Evolutionary conservation across 2,113 vertebrate species (phyloP), one percentile per base, ranked within the genome.

Genomic region (Amia ocellicauda): DNA sequence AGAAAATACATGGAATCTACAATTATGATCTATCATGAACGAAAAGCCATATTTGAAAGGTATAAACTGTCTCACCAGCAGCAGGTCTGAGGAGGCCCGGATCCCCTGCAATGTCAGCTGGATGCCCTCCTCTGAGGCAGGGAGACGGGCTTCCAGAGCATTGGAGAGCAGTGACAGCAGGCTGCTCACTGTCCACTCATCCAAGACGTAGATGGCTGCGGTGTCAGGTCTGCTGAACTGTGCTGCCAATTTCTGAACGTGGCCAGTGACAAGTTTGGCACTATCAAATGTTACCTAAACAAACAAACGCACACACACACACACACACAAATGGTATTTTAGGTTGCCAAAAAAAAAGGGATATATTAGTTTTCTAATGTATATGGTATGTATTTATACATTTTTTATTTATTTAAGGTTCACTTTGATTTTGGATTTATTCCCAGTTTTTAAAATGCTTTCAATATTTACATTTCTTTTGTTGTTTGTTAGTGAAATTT

Each of bases 1-100:
- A n/a, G n/a, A n/a, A n/a, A 36, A 11, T 36, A 11, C 11, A 1
- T 7, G 31, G 5, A 36, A 36, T n/a, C 31, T 36, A 36, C 11
- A 7, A 36, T 2, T 36, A 36, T 36, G 31, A 36, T 7, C 11
- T 36, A 36, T 36, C 31, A 36, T 11, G 31, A 36, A 36, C 31
- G 5, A 7, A 11, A 36, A 36, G 31, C 11, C 31, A 11, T n/a
- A 36, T 11, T 7, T 5, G 11, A 5, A 36, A 36, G 31, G 5
- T 5, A 19, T 29, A 28, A 22, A 41, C 11, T 10, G 22, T 71
- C 88, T 82, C 74, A 93, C 93, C 79, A 90, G 70, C 58, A 89
- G 64, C n/a, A 86, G 40, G 4, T 86, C 71, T 17, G 82, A 73
- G 3, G 87, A 76, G 16, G 62, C 61, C 64, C 73, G 75, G n/a